phyloP scores from a whole-genome alignment of 2,888 invertebrate genomes.

The Neocrepidodera transversa region DNA sequence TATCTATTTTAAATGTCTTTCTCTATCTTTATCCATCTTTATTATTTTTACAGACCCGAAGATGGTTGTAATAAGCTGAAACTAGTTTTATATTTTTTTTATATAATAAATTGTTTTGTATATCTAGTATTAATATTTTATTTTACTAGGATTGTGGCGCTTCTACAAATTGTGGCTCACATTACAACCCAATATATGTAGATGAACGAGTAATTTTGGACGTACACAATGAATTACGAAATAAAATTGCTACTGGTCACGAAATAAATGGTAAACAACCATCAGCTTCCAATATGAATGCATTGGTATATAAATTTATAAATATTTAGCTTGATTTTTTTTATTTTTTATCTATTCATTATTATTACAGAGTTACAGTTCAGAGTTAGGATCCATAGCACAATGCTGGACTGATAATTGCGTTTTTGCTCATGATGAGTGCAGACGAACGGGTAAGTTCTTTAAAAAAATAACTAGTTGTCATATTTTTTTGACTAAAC shows the following conservation, averaged over 20 bases:
- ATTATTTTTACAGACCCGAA: too few relatives aligned
- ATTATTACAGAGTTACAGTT: constrained; percentile 45
- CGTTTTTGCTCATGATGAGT: constrained; percentile 51
- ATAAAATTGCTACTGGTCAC: not conserved
- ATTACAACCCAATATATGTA: not conserved
- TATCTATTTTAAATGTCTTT: too few relatives aligned
- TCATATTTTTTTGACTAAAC: not conserved
- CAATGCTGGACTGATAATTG: constrained; percentile 57
- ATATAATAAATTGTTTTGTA: too few relatives aligned
- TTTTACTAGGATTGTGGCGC: not conserved
- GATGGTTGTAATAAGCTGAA: too few relatives aligned
- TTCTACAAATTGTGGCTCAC: not conserved
- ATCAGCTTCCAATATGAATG: too few relatives aligned
- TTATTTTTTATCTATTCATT: too few relatives aligned
- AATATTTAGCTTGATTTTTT: too few relatives aligned
- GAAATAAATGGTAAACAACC: not conserved
- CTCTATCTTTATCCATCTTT: too few relatives aligned
- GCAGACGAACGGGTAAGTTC: constrained; percentile 52
- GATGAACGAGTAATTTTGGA: too few relatives aligned
- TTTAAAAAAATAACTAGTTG: not conserved
- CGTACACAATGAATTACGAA: not conserved
- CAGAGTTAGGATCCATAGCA: constrained; percentile 53
- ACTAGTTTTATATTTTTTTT: too few relatives aligned
- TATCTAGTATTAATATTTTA: too few relatives aligned
- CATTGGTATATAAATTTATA: too few relatives aligned